Evolutionary conservation across 2,888 invertebrate genomes (phyloP).

Genomic region (Diaphora mendica): DNA sequence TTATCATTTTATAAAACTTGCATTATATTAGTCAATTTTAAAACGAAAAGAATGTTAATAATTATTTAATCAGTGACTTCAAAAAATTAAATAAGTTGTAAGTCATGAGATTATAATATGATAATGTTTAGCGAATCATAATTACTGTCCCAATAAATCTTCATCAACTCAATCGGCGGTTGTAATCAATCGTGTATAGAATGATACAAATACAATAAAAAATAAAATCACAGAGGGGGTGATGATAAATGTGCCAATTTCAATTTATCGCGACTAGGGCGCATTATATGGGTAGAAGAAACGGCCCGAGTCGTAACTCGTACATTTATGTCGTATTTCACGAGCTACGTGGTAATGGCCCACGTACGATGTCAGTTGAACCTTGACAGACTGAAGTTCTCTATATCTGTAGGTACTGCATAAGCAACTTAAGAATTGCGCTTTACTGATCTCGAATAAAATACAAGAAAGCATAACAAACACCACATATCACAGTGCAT

Average conservation of each 20-base stretch:
- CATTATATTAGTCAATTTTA: constrained; percentile 1
- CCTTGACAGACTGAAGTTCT: constrained; percentile 57
- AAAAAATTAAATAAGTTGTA: too few relatives aligned
- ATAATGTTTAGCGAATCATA: not conserved
- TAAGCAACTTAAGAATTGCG: constrained; percentile 46
- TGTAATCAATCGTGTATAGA: constrained; percentile 55
- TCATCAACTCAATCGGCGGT: constrained; percentile 30
- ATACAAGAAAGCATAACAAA: constrained; percentile 12
- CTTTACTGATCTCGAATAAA: constrained; percentile 18
- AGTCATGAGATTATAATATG: constrained; percentile 13
- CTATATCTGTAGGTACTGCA: constrained; percentile 37
- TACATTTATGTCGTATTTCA: constrained; percentile 77
- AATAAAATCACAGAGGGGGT: constrained; percentile 71
- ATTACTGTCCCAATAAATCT: constrained; percentile 24
- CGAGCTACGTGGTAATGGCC: constrained; percentile 71
- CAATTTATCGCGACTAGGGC: constrained; percentile 74
- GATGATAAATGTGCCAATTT: constrained; percentile 77
- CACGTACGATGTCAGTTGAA: constrained; percentile 66
- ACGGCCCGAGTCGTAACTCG: constrained; percentile 71
- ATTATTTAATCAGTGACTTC: constrained; percentile 3
- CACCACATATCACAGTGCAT: not conserved
- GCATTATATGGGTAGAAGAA: constrained; percentile 71
- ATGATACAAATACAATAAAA: constrained; percentile 64
- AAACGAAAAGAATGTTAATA: not conserved
- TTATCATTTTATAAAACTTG: not conserved